Percentiles rank a stretch among this genome's conserved stretches.
Conservation (phyloP, 2,113 vertebrate genomes). For the Paedocypris sp. region DNA sequence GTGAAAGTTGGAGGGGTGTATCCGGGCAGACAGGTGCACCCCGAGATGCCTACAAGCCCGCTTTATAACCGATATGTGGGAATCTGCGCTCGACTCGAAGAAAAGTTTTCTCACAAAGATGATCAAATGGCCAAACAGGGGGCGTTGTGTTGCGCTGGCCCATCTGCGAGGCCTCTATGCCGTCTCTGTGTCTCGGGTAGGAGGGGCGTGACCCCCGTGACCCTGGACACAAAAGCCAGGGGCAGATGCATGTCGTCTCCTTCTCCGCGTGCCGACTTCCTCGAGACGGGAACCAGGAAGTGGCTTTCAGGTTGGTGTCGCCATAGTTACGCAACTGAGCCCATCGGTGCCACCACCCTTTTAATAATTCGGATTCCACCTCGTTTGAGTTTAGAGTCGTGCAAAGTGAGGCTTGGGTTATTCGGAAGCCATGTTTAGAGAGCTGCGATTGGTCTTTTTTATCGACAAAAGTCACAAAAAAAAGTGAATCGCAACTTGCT, state of each 20-base stretch:
- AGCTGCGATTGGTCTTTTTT: too few relatives aligned
- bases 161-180: conserved; percentile 18
- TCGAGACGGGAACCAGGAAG: conserved; percentile 34
- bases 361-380: conserved; percentile 43
- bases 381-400: too few relatives aligned
- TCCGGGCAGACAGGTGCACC: conserved; percentile 63
- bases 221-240: conserved; percentile 25
- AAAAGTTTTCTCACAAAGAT: conserved; percentile 29
- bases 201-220: conserved; percentile 2
- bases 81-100: conserved; percentile 3
- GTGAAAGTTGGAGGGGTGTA: conserved; percentile 45
- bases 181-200: conserved; percentile 25
- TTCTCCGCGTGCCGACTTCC: conserved; percentile 8
- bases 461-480: too few relatives aligned
- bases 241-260: conserved; percentile 10
- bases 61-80: conserved; percentile 47
- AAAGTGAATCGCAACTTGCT: too few relatives aligned
- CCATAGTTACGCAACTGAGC: conserved; percentile 58
- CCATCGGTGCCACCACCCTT: conserved; percentile 42
- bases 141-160: conserved; percentile 26
- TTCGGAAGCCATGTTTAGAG: too few relatives aligned
- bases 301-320: conserved; percentile 64
- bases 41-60: conserved; percentile 50
- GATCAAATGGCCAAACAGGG: conserved; percentile 32
- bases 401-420: too few relatives aligned